Evolutionary conservation across 2,113 vertebrate species (phyloP).

Genomic region (Cepphus grylle): DNA sequence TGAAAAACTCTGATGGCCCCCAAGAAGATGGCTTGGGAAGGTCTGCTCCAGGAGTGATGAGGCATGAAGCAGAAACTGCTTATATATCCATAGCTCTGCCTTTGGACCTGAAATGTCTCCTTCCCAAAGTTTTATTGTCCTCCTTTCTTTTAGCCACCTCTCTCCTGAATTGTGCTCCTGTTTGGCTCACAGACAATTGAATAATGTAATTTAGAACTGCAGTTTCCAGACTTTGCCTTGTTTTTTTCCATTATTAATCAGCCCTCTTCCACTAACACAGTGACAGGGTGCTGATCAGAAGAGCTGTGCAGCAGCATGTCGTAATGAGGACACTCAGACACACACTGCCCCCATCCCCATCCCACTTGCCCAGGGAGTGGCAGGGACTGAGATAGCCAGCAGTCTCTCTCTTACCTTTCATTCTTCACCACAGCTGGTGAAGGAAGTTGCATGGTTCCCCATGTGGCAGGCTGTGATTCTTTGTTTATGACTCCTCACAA

Average conservation of each 20-base stretch:
- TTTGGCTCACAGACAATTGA: neutral
- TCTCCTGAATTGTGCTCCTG: neutral
- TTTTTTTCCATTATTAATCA: neutral
- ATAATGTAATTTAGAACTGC: neutral
- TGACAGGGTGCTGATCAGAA: neutral
- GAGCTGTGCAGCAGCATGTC: neutral
- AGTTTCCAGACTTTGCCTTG: neutral
- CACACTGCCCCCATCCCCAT: no score
- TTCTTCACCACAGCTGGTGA: neutral
- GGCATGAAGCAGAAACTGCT: neutral
- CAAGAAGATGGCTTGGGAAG: neutral
- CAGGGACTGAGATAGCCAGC: neutral
- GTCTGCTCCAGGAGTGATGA: neutral
- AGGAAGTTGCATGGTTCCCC: neutral
- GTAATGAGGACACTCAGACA: neutral
- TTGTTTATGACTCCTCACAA: neutral
- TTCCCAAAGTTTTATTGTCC: neutral
- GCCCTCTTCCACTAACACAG: neutral
- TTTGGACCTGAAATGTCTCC: neutral
- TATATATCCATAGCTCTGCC: neutral
- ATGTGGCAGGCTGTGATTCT: neutral
- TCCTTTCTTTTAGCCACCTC: neutral
- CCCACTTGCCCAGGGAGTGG: rapidly evolving
- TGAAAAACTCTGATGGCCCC: neutral
- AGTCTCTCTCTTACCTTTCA: neutral